Conservation (phyloP, 2,113 vertebrate genomes). For the Salvelinus sp. region DNA sequence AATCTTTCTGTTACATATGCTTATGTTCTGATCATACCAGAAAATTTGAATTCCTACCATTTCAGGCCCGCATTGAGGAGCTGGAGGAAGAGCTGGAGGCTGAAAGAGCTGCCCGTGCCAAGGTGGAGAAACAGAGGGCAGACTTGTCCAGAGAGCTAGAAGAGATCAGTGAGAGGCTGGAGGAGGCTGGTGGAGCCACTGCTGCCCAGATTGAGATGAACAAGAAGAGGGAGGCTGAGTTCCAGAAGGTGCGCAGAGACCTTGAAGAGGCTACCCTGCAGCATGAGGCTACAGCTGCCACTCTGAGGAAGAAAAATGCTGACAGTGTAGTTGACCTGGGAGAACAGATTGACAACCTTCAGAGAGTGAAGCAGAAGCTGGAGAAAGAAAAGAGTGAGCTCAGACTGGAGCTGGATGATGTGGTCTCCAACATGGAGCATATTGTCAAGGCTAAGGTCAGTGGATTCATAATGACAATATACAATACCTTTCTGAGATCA, state of each 20-base stretch:
- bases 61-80: slow-evolving; percentile 81
- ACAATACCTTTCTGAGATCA: too few relatives aligned
- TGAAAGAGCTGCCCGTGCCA: slow-evolving; percentile 75
- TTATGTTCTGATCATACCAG: neutral
- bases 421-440: slow-evolving; percentile 85
- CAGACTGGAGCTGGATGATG: slow-evolving; percentile 79
- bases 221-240: slow-evolving; percentile 85
- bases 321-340: slow-evolving; percentile 78
- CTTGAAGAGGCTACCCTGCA: slow-evolving; percentile 84
- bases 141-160: slow-evolving; percentile 86
- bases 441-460: slow-evolving; percentile 77
- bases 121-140: slow-evolving; percentile 83
- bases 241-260: slow-evolving; percentile 82
- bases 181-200: slow-evolving; percentile 84
- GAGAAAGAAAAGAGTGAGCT: slow-evolving; percentile 85
- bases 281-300: slow-evolving; percentile 75
- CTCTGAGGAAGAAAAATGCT: slow-evolving; percentile 81
- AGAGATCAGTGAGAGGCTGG: slow-evolving; percentile 89
- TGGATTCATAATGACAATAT: neutral
- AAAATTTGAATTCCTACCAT: neutral
- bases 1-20: too few relatives aligned
- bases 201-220: slow-evolving; percentile 84
- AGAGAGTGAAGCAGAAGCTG: slow-evolving; percentile 80
- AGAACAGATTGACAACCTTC: slow-evolving; percentile 81
- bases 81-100: slow-evolving; percentile 86